Evolutionary conservation across 2,113 vertebrate species (phyloP), one percentile per base, ranked within the genome.

Genomic region (Uria aalge): DNA sequence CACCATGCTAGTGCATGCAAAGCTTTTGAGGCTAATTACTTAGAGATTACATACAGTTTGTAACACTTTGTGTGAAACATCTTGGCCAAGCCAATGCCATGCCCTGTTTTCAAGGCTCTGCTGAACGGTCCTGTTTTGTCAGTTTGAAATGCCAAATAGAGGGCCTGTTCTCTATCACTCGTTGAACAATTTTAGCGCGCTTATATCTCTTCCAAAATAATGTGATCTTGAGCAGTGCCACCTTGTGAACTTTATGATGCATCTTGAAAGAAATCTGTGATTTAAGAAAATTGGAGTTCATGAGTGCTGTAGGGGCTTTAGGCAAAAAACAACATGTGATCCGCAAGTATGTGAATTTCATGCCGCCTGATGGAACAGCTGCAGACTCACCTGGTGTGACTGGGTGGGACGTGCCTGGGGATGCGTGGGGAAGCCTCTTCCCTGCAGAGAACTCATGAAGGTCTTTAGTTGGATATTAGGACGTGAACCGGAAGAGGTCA

Each of bases 281-380:
- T 34, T 76, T 40, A 50, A n/a, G 88, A 40, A 78, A 27, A 62
- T 17, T 7, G 47, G 38, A 38, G 19, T 57, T 90, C 9, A 1
- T 34, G 18, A 18, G 30, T 20, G 41, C 26, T 56, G 12, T 9
- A 34, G 50, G 23, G 43, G 16, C 22, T 81, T 47, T 12, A 20
- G 6, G 38, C 76, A 67, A 45, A 12, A 52, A 66, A 7, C 9
- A 38, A 8, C 0, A 0, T 19, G 34, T 41, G 75, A 36, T 57
- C 12, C 77, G 36, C 59, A 43, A 12, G 24, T 3, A 0, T 8
- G 30, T 17, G 73, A 27, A 6, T n/a, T 40, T 24, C 30, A 0
- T 73, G 74, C 24, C 8, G 2, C 18, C 38, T 23, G 45, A 2
- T 8, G 4, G 85, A 75, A 26, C 2, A 71, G n/a, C 73, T 80